Evolutionary conservation across 1,140 invertebrate genomes (phyloP), one percentile per base, ranked within the genome.

Genomic region (Zaprionus davidi): DNA sequence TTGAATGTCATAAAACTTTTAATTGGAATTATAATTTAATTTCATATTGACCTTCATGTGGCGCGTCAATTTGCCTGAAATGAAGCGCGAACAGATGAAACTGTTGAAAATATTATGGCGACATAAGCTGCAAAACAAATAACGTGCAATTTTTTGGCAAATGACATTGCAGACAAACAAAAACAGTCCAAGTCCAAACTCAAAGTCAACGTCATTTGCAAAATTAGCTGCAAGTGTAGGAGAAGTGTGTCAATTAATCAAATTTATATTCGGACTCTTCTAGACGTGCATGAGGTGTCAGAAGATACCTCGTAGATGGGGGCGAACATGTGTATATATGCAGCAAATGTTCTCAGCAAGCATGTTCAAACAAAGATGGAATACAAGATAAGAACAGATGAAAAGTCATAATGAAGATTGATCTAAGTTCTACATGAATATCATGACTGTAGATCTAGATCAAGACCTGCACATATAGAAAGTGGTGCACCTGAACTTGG

Each of bases 21-120:
- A 73, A 77, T 77, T 77, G 75, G 60, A 73, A 68, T 73, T 73
- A 68, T 71, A 68, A 73, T 64, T 77, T 68, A 36, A 73, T 73
- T 71, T 63, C 4, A 31, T 17, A 31, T 0, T 60, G n/a, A 41
- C 68, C 66, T 68, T 80, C 72, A 87, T 44, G 59, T 78, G 69
- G 67, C 65, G 46, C 69, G 62, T 65, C 74, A 71, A 83, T 76
- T 79, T 77, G 41, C 12, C 15, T 62, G 55, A 77, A 79, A 76
- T 72, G 68, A 72, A 67, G 64, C 72, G 67, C 62, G 57, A 62
- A 71, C 46, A 53, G 11, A 64, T 51, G 46, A 51, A 66, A 34
- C 12, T 58, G 24, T 12, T 5, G 12, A 24, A 55, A 36, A 58
- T 71, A 49, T 70, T n/a, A n/a, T n/a, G n/a, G n/a, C n/a, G n/a